Evolutionary conservation across 2,888 invertebrate genomes (phyloP).

Genomic region (Pandemis heparana): DNA sequence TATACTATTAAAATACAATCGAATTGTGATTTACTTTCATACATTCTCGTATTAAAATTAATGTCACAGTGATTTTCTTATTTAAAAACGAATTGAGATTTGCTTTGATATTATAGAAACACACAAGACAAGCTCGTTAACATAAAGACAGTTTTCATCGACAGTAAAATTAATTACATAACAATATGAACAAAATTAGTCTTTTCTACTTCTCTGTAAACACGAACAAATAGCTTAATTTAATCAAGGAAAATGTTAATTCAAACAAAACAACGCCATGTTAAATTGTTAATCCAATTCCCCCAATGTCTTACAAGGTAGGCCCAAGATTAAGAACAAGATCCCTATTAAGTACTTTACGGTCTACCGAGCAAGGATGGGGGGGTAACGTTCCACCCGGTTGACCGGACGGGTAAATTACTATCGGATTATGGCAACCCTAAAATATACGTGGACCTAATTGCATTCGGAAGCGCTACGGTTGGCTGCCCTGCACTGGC

Average conservation of each 20-base stretch:
- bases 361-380: conserved; percentile 34
- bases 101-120: too few species aligned
- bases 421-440: conserved; percentile 44
- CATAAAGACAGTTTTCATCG: too few species aligned
- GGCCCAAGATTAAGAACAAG: conserved; percentile 42
- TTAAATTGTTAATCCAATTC: conserved; percentile 28
- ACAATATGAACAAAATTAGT: neutral
- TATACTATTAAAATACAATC: too few species aligned
- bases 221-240: neutral
- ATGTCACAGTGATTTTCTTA: too few species aligned
- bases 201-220: neutral
- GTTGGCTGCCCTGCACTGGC: conserved; percentile 25
- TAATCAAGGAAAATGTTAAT: neutral
- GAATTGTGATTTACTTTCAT: too few species aligned
- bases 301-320: conserved; percentile 35
- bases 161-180: too few species aligned
- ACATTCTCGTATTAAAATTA: too few species aligned
- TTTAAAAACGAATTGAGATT: too few species aligned
- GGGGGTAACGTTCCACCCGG: conserved; percentile 40
- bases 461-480: conserved; percentile 27
- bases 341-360: conserved; percentile 33
- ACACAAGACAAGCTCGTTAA: too few species aligned
- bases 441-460: conserved; percentile 33
- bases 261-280: conserved; percentile 9
- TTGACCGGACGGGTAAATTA: conserved; percentile 47